Conservation (phyloP, 2,113 vertebrate genomes). For the Mastomys coucha region DNA sequence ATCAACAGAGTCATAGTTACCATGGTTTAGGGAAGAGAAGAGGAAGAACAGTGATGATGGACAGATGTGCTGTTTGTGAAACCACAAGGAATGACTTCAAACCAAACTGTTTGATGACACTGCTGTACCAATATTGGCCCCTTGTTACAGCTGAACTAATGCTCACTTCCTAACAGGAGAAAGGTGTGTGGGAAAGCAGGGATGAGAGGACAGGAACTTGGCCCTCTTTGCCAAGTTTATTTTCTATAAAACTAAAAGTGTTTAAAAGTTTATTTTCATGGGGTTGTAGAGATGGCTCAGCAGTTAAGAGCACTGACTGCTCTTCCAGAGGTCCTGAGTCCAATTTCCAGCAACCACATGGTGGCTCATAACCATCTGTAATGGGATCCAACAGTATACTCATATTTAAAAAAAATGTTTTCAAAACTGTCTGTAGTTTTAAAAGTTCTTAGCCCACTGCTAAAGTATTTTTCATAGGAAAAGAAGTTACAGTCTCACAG, state of each 20-base stretch:
- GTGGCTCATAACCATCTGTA: too few relatives aligned
- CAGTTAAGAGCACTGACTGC: too few relatives aligned
- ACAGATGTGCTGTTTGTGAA: not conserved
- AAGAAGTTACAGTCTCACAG: not conserved
- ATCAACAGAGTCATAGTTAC: not conserved
- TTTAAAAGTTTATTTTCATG: not conserved
- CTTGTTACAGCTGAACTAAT: not conserved
- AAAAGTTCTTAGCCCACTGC: not conserved
- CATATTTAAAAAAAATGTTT: too few relatives aligned
- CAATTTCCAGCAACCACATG: too few relatives aligned
- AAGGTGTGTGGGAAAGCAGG: not conserved
- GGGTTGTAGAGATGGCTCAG: too few relatives aligned
- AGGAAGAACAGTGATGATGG: not conserved
- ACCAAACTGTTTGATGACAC: not conserved
- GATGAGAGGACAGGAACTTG: not conserved
- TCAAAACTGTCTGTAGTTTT: not conserved
- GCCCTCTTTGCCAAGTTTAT: not conserved
- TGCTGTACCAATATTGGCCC: not conserved
- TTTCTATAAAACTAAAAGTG: constrained; percentile 1
- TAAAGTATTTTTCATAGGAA: not conserved
- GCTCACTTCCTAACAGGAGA: not conserved
- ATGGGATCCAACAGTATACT: too few relatives aligned
- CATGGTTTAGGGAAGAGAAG: not conserved
- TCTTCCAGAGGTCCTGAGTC: too few relatives aligned
- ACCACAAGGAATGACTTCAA: too few relatives aligned